phyloP scores from a whole-genome alignment of 2,113 vertebrate species.

The Panthera uncia region DNA sequence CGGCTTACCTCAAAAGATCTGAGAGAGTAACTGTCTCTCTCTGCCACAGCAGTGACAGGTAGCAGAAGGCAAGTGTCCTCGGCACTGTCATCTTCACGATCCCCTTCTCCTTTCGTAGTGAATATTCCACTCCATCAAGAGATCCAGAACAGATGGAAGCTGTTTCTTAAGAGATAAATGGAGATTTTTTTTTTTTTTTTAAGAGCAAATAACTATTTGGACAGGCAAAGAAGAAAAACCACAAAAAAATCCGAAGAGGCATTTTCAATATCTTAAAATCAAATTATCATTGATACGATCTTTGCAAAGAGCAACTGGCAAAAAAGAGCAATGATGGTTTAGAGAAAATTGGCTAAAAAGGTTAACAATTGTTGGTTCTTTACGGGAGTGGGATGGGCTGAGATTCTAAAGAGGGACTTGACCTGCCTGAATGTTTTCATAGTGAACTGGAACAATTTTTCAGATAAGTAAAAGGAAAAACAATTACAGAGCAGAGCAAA shows the following conservation, averaged over 20 bases:
- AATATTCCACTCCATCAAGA: slow-evolving; percentile 82
- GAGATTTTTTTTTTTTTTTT: neutral
- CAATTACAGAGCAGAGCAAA: neutral
- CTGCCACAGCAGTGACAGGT: slow-evolving; percentile 87
- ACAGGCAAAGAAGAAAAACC: neutral
- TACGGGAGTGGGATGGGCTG: neutral
- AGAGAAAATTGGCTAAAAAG: neutral
- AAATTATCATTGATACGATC: neutral
- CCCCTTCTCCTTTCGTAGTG: slow-evolving; percentile 66
- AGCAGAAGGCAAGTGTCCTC: slow-evolving; percentile 87
- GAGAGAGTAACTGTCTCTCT: slow-evolving; percentile 86
- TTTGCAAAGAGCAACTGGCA: neutral
- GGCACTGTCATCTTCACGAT: slow-evolving; percentile 84
- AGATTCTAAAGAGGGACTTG: neutral
- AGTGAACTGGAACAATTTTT: neutral
- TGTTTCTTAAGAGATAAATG: slow-evolving; percentile 34
- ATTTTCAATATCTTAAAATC: neutral
- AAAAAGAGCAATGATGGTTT: neutral
- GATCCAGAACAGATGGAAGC: slow-evolving; percentile 84
- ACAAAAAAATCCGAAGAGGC: neutral
- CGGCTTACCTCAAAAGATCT: slow-evolving; percentile 86
- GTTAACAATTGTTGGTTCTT: neutral
- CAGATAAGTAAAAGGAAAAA: neutral
- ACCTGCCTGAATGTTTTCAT: neutral
- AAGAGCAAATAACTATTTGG: neutral